A percentile compares a stretch with the other conserved stretches of the same genome.
phyloP scores from a whole-genome alignment of 2,888 invertebrate species.

The Kuschelorhynchus macadamiae region DNA sequence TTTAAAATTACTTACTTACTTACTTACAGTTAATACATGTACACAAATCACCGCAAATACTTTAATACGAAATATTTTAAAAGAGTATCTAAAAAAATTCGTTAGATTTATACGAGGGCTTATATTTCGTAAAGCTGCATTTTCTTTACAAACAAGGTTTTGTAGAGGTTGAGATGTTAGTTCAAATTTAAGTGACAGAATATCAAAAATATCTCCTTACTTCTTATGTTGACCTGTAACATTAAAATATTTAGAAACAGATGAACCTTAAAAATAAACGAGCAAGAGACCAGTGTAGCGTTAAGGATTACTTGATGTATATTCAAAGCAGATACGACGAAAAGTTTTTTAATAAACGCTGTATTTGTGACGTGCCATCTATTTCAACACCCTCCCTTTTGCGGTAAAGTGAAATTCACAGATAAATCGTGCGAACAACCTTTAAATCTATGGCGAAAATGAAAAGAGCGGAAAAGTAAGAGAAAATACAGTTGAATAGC shows the following conservation, averaged over 20 bases:
- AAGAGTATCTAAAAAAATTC: no score
- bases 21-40: no score
- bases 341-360: slow-evolving; percentile 42
- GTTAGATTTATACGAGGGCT: no score
- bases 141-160: no score
- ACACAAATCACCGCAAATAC: no score
- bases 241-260: slow-evolving; percentile 5
- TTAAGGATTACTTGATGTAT: slow-evolving; percentile 41
- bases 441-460: slow-evolving; percentile 31
- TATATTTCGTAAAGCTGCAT: no score
- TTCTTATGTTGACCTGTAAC: not conserved
- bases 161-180: not conserved
- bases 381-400: slow-evolving; percentile 30
- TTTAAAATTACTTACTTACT: no score
- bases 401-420: slow-evolving; percentile 32
- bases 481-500: slow-evolving; percentile 18
- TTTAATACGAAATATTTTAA: no score
- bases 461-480: slow-evolving; percentile 21
- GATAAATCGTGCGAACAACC: slow-evolving; percentile 43
- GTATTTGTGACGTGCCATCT: slow-evolving; percentile 44
- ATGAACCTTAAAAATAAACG: slow-evolving; percentile 39
- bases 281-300: slow-evolving; percentile 34
- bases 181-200: not conserved
- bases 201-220: not conserved
- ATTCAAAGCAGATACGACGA: slow-evolving; percentile 43